phyloP scores from a whole-genome alignment of 2,113 vertebrate species.

The Rhinoderma darwinii region DNA sequence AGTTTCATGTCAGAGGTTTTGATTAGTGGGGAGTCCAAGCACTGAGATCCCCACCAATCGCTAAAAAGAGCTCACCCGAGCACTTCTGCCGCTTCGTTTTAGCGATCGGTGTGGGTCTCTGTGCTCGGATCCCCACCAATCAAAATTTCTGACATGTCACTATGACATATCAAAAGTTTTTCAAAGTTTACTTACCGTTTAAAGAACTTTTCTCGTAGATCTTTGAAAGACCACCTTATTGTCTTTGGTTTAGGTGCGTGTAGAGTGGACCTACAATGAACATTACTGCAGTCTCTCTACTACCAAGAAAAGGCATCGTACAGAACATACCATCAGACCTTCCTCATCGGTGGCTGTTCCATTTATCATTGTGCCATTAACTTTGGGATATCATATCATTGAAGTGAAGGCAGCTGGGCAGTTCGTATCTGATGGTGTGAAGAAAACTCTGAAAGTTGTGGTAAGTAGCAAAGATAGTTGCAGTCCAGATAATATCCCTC shows the following conservation, averaged over 20 bases:
- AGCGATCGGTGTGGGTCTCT: too few relatives aligned
- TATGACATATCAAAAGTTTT: too few relatives aligned
- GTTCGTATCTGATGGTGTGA: constrained; percentile 73
- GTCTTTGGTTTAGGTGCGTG: constrained; percentile 71
- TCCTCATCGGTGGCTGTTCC: constrained; percentile 71
- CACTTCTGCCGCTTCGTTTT: too few relatives aligned
- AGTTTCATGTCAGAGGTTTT: too few relatives aligned
- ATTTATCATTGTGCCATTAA: constrained; percentile 81
- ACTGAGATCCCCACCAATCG: too few relatives aligned
- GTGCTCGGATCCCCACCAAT: too few relatives aligned
- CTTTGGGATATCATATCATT: constrained; percentile 69
- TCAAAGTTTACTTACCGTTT: too few relatives aligned
- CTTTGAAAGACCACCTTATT: not conserved
- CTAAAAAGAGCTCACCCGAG: too few relatives aligned
- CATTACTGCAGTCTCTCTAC: constrained; percentile 84
- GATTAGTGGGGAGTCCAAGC: too few relatives aligned
- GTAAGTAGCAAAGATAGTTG: constrained; percentile 72
- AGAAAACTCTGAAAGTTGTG: constrained; percentile 82
- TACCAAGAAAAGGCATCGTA: constrained; percentile 63
- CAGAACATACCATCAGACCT: constrained; percentile 60
- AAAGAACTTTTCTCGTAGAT: not conserved
- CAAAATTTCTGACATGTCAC: too few relatives aligned
- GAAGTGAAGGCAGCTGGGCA: constrained; percentile 79
- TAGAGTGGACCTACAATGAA: constrained; percentile 75
- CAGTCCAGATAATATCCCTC: not conserved